Percentiles rank a stretch among this genome's conserved stretches.
These are phyloP conservation scores for Gambelia wislizenii DNA, from an alignment of 2,797 vertebrate genomes.

Conservation along the genomic window DNA sequence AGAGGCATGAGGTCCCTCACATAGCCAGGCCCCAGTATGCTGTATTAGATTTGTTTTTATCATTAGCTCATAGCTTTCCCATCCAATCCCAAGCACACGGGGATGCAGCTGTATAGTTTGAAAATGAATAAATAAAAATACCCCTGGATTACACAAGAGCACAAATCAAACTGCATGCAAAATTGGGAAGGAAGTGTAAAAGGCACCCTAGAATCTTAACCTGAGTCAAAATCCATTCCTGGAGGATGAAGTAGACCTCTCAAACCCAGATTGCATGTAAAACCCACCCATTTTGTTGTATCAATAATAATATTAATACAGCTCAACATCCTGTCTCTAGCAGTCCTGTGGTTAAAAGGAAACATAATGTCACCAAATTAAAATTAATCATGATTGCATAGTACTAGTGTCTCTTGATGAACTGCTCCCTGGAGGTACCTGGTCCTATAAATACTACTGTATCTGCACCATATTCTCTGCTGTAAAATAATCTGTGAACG, in stretches of 20 bases:
- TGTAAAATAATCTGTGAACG: slow-evolving; percentile 55
- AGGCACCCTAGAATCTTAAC: background rate
- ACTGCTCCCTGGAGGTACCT: slow-evolving; percentile 40
- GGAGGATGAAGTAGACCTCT: too few species aligned
- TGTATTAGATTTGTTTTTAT: too few species aligned
- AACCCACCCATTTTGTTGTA: background rate
- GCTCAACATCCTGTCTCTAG: background rate
- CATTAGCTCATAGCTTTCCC: background rate
- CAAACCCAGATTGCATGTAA: background rate
- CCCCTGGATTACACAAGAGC: background rate
- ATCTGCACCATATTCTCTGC: slow-evolving; percentile 45
- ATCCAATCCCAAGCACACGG: background rate
- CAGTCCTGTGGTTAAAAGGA: too few species aligned
- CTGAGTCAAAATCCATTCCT: background rate
- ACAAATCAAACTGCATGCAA: background rate
- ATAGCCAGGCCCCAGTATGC: too few species aligned
- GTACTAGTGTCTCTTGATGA: background rate
- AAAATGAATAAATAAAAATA: background rate
- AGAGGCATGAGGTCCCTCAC: too few species aligned
- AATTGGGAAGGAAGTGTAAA: background rate
- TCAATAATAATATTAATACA: background rate
- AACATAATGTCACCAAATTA: background rate
- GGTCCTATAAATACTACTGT: slow-evolving; percentile 58
- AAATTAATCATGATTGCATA: background rate
- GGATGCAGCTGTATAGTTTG: background rate